phyloP scores from a whole-genome alignment of 2,797 vertebrate species.

The Argya squamiceps region DNA sequence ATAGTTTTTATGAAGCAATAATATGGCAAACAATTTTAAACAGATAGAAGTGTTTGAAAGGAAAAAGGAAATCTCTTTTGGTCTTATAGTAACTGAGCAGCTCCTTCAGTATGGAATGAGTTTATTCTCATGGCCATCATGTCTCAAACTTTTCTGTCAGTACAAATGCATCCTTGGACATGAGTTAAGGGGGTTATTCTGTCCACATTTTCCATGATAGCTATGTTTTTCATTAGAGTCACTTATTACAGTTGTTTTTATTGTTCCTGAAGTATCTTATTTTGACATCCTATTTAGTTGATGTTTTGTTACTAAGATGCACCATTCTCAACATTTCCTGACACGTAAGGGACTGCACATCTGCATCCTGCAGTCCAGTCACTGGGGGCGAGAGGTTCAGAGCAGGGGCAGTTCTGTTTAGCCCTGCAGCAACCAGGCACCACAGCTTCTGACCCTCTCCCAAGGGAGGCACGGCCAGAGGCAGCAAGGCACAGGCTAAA shows the following conservation, averaged over 20 bases:
- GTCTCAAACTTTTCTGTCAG: background rate
- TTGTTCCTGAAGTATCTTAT: background rate
- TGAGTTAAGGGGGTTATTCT: background rate
- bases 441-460: background rate
- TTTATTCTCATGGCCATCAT: background rate
- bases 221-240: background rate
- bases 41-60: background rate
- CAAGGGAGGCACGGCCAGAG: background rate
- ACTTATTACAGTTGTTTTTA: background rate
- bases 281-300: background rate
- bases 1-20: background rate
- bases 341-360: accelerated
- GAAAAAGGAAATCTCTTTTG: background rate
- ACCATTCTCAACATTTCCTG: background rate
- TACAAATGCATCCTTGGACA: background rate
- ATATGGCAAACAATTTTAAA: background rate
- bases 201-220: background rate
- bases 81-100: background rate
- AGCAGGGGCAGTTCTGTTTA: background rate
- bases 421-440: background rate
- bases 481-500: background rate
- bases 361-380: background rate
- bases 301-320: background rate
- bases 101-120: background rate
- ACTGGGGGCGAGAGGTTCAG: accelerated